Percentiles rank a stretch among this genome's conserved stretches.
Evolutionary conservation across 2,113 vertebrate species (phyloP).

Genomic region (Phalacrocorax carbo): DNA sequence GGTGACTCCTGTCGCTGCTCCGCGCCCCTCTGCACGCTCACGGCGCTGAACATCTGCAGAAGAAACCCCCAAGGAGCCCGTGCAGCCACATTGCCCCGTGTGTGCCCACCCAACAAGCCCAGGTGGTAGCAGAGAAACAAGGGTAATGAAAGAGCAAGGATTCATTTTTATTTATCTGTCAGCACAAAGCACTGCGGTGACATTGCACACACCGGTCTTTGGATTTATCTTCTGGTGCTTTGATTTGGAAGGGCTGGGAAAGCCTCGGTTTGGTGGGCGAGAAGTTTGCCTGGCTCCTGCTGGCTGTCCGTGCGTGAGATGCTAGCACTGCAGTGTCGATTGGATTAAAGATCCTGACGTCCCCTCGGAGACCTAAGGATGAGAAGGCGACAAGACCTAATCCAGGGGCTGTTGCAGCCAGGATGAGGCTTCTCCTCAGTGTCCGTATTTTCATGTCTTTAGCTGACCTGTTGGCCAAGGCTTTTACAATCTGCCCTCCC

Average conservation of each 20-base stretch:
- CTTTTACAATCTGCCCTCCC: background rate
- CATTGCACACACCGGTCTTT: fast-evolving
- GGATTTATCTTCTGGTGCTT: background rate
- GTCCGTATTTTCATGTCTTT: background rate
- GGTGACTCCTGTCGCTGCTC: fast-evolving
- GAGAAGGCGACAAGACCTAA: background rate
- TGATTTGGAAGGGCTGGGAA: background rate
- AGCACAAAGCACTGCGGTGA: background rate
- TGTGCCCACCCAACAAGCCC: background rate
- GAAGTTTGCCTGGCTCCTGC: background rate
- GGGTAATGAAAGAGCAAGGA: background rate
- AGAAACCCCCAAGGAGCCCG: background rate
- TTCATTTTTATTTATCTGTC: background rate
- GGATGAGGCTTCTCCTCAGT: background rate
- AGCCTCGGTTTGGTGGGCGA: fast-evolving
- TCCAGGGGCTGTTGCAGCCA: background rate
- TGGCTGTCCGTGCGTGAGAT: background rate
- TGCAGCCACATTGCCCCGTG: background rate
- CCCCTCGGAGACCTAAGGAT: background rate
- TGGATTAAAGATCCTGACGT: background rate
- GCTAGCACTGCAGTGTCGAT: background rate
- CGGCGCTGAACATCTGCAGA: background rate
- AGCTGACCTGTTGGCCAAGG: background rate
- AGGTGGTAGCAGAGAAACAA: background rate
- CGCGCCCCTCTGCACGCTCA: too few species aligned